Evolutionary conservation across 1,140 invertebrate species (phyloP).

Genomic region (Plutomurus gul): DNA sequence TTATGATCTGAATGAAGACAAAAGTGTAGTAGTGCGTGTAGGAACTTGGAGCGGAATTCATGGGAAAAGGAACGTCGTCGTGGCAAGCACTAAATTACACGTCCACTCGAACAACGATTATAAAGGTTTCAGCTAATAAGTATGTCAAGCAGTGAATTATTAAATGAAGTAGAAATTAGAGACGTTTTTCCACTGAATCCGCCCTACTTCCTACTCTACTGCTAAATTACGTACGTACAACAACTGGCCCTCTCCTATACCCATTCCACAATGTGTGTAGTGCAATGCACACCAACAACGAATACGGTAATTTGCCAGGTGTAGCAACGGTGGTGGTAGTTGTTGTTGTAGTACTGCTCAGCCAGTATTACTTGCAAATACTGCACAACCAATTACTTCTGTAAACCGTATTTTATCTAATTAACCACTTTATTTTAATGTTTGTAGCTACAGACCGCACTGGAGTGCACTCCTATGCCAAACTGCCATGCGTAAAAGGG

Average conservation of each 20-base stretch:
- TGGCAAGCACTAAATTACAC: background rate
- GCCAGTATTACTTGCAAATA: too few relatives aligned
- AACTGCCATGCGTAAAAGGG: too few relatives aligned
- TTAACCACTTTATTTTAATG: too few relatives aligned
- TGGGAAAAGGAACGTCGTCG: background rate
- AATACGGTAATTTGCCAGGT: too few relatives aligned
- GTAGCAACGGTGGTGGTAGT: too few relatives aligned
- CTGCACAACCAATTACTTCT: too few relatives aligned
- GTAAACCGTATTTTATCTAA: too few relatives aligned
- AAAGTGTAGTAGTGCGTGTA: background rate
- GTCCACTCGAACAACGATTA: slow-evolving; percentile 30
- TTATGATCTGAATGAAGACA: too few relatives aligned
- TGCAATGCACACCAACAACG: too few relatives aligned
- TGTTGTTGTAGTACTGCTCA: too few relatives aligned
- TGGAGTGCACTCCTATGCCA: too few relatives aligned
- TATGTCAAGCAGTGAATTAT: slow-evolving; percentile 39
- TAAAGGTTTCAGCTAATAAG: slow-evolving; percentile 32
- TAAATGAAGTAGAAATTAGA: slow-evolving; percentile 34
- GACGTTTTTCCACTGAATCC: slow-evolving; percentile 21
- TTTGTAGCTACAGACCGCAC: too few relatives aligned
- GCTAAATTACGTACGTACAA: background rate
- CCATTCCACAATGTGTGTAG: background rate
- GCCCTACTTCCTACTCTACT: background rate
- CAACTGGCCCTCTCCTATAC: background rate
- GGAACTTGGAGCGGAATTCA: background rate